Evolutionary conservation across 2,888 invertebrate species (phyloP).

Genomic region (Meiosimyza platycephala): DNA sequence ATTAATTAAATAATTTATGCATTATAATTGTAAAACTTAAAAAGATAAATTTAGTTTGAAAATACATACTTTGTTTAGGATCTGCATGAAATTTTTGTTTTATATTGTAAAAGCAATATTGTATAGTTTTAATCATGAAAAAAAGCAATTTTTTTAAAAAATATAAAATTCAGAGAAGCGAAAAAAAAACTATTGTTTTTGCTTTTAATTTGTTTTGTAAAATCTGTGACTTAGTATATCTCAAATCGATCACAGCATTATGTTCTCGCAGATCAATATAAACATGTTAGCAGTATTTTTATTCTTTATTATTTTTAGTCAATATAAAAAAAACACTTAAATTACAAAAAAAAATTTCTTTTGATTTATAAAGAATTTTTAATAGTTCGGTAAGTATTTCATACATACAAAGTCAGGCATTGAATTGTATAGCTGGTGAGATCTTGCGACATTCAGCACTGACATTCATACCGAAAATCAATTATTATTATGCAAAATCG

Average conservation of each 20-base stretch:
- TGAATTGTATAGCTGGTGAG: too few relatives aligned
- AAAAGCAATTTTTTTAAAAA: too few relatives aligned
- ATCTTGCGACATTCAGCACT: too few relatives aligned
- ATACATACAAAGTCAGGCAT: too few relatives aligned
- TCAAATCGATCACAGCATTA: neutral
- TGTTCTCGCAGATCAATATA: constrained; percentile 24
- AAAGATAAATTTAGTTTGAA: constrained; percentile 24
- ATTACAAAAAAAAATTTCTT: neutral
- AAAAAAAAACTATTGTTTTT: too few relatives aligned
- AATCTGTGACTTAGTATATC: constrained; percentile 9
- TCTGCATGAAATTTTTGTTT: neutral
- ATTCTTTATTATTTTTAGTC: constrained; percentile 26
- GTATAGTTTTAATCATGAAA: too few relatives aligned
- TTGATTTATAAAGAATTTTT: too few relatives aligned
- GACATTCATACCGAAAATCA: too few relatives aligned
- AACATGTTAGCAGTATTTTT: constrained; percentile 33
- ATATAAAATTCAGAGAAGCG: too few relatives aligned
- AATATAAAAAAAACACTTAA: constrained; percentile 20
- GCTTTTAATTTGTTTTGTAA: neutral
- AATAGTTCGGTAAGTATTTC: too few relatives aligned
- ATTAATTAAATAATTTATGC: constrained; percentile 18
- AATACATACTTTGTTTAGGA: constrained; percentile 25
- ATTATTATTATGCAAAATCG: too few relatives aligned
- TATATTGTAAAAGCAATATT: too few relatives aligned
- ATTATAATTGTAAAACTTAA: constrained; percentile 40